phyloP scores from a whole-genome alignment of 2,888 invertebrate species.

The Megaustenia siamemsis region DNA sequence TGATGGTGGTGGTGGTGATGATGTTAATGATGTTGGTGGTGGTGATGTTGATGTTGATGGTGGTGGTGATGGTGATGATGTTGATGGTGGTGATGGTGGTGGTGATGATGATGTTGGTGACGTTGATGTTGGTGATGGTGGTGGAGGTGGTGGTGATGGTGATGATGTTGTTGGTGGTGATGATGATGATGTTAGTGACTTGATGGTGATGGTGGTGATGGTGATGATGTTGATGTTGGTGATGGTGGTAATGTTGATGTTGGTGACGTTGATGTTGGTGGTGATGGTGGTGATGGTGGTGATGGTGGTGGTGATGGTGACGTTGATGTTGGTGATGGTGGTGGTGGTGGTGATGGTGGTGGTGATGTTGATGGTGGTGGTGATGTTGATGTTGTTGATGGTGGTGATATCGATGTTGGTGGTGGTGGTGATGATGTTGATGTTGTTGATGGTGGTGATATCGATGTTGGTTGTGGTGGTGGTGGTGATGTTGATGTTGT shows the following conservation, averaged over 20 bases:
- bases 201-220: no score
- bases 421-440: not conserved
- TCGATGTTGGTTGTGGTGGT: not conserved
- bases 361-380: not conserved
- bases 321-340: not conserved
- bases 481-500: not conserved
- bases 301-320: not conserved
- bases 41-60: no score
- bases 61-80: not conserved
- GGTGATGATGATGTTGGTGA: not conserved
- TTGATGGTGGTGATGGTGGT: not conserved
- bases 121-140: not conserved
- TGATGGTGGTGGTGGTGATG: not conserved
- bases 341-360: not conserved
- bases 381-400: not conserved
- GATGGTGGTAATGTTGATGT: no score
- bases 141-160: no score
- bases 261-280: not conserved
- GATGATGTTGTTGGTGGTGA: no score
- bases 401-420: not conserved
- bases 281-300: not conserved
- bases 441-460: not conserved
- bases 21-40: not conserved
- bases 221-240: no score
- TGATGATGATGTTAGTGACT: no score